A percentile compares a stretch with the other conserved stretches of the same genome.
Conservation (phyloP, 1,140 invertebrate genomes). For the Drosophila pruinosa region DNA sequence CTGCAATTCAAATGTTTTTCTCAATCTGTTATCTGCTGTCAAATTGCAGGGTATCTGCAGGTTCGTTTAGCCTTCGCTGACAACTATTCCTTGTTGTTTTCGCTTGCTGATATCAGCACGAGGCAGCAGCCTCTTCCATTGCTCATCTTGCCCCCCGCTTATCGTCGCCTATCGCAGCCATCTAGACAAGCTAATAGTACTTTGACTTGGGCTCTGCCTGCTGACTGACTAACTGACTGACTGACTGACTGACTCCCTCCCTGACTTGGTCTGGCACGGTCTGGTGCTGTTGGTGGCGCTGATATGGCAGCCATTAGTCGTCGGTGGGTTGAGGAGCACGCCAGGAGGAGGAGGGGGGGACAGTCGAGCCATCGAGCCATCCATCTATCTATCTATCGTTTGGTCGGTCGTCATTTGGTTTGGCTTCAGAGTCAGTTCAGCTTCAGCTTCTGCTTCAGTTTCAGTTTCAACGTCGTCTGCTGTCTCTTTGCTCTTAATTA, state of each 20-base stretch:
- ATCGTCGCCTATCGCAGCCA: slow-evolving; percentile 42
- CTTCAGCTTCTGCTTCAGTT: slow-evolving; percentile 36
- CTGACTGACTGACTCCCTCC: neutral
- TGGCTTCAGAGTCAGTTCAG: slow-evolving; percentile 31
- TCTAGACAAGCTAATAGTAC: slow-evolving; percentile 54
- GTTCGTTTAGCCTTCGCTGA: neutral
- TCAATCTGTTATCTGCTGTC: neutral
- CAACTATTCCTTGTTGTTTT: slow-evolving; percentile 1
- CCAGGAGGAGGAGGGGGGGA: neutral
- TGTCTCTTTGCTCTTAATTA: slow-evolving; percentile 69
- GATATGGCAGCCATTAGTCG: slow-evolving; percentile 42
- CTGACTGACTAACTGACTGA: neutral
- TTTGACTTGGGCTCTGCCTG: slow-evolving; percentile 23
- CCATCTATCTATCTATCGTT: slow-evolving; percentile 64
- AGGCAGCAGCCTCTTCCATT: slow-evolving; percentile 12
- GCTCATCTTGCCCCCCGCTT: slow-evolving; percentile 36
- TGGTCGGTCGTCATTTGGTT: slow-evolving; percentile 39
- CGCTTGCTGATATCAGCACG: slow-evolving; percentile 37
- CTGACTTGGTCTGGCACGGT: slow-evolving; percentile 3
- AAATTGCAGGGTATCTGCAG: neutral
- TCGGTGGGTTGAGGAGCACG: neutral
- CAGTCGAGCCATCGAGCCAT: neutral
- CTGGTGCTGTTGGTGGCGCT: slow-evolving; percentile 18
- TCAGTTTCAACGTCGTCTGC: slow-evolving; percentile 17
- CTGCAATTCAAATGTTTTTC: neutral